These are phyloP conservation scores for Eupsittula cactorum DNA, from an alignment of 2,113 vertebrate genomes.

Conservation along the genomic window DNA sequence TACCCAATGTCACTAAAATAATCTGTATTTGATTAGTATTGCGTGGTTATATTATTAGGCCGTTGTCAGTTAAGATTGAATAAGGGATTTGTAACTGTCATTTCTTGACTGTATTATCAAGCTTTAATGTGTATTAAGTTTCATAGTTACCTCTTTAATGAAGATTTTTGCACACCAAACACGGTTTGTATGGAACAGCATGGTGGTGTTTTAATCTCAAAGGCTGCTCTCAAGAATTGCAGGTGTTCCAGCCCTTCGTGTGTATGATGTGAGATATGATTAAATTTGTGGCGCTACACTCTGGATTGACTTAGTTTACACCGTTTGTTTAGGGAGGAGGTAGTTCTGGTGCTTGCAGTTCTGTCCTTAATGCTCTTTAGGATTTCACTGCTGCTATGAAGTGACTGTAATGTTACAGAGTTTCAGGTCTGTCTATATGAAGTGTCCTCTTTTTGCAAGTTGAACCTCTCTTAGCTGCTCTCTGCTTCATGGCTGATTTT, in stretches of 20 bases:
- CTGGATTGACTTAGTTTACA: neutral
- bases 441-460: neutral
- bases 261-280: neutral
- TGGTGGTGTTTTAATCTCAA: neutral
- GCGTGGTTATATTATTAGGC: neutral
- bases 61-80: neutral
- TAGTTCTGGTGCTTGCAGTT: neutral
- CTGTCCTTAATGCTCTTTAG: neutral
- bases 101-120: neutral
- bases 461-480: neutral
- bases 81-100: neutral
- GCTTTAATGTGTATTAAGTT: neutral
- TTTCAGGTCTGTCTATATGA: neutral
- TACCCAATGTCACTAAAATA: neutral
- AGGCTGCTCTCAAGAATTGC: neutral
- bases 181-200: neutral
- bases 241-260: neutral
- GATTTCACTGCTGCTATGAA: neutral
- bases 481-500: neutral
- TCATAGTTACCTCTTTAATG: neutral
- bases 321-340: neutral
- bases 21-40: neutral
- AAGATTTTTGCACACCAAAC: neutral
- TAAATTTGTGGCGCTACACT: neutral
- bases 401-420: neutral